A percentile compares a stretch with the other conserved stretches of the same genome.
Conservation (phyloP, 23 tunicate species). For the Clavelina lepadiformis region DNA sequence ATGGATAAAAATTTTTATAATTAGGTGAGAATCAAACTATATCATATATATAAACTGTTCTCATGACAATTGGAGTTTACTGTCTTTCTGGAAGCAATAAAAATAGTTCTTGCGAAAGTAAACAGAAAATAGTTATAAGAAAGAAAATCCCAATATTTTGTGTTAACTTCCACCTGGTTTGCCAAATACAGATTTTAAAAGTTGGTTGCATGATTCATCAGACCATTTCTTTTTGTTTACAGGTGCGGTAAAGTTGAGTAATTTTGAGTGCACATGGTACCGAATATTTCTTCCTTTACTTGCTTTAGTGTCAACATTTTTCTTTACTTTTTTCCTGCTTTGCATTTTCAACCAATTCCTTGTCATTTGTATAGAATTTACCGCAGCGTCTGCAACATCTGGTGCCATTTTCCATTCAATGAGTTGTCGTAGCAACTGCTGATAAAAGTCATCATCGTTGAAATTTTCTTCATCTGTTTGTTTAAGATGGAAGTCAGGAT, state of each 20-base stretch:
- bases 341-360: conserved; percentile 81
- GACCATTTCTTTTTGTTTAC: conserved; percentile 46
- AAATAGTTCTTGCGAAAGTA: too few relatives aligned
- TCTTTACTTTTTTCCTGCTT: conserved; percentile 57
- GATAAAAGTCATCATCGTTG: conserved; percentile 73
- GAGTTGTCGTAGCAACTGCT: conserved; percentile 52
- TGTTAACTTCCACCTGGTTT: too few relatives aligned
- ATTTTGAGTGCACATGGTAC: conserved; percentile 66
- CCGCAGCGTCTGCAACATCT: conserved; percentile 9
- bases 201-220: conserved; percentile 62
- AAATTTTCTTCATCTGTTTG: conserved; percentile 29
- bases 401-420: conserved; percentile 51
- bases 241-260: conserved; percentile 73
- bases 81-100: too few relatives aligned
- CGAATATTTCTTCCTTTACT: conserved; percentile 81
- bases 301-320: conserved; percentile 70
- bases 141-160: too few relatives aligned
- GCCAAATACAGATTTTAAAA: conserved; percentile 59
- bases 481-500: conserved; percentile 21
- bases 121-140: too few relatives aligned
- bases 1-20: too few relatives aligned
- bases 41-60: too few relatives aligned
- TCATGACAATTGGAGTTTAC: too few relatives aligned
- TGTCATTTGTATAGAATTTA: conserved; percentile 43
- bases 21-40: too few relatives aligned